phyloP scores from a whole-genome alignment of 37 sponge, comb jelly and placozoan species.

The Dysidea cf. avara region DNA sequence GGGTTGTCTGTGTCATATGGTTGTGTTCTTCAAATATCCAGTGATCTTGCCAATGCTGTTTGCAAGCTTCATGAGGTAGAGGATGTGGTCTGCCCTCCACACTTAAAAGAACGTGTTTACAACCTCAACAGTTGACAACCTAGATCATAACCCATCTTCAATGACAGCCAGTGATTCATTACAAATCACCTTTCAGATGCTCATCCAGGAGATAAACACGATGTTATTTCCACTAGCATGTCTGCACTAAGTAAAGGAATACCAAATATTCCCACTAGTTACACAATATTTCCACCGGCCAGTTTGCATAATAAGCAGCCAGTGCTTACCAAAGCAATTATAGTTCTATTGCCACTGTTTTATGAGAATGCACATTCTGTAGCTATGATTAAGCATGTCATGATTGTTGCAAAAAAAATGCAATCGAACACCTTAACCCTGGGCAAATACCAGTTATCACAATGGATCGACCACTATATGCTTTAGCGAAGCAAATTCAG shows the following conservation, averaged over 20 bases:
- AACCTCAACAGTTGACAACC: slow-evolving; percentile 1
- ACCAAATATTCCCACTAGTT: too few relatives aligned
- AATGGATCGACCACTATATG: slow-evolving; percentile 40
- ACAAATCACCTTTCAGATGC: background rate
- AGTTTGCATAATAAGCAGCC: too few relatives aligned
- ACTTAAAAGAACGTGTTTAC: background rate
- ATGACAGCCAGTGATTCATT: slow-evolving; percentile 34
- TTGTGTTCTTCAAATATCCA: slow-evolving; percentile 20
- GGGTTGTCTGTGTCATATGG: slow-evolving; percentile 22
- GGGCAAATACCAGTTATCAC: slow-evolving; percentile 34
- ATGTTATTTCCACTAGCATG: background rate
- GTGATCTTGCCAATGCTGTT: background rate
- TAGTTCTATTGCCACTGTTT: slow-evolving; percentile 1
- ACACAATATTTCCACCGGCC: too few relatives aligned
- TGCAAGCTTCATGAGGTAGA: background rate
- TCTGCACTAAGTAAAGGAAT: too few relatives aligned
- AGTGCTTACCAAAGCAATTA: too few relatives aligned
- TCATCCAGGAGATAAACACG: background rate
- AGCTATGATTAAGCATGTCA: too few relatives aligned
- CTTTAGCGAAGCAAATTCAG: slow-evolving; percentile 31
- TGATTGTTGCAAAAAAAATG: too few relatives aligned
- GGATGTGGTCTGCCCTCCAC: slow-evolving; percentile 27
- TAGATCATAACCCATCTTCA: slow-evolving; percentile 32
- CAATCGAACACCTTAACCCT: slow-evolving; percentile 32
- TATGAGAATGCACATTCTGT: slow-evolving; percentile 12